Evolutionary conservation across 2,797 vertebrate genomes (phyloP), one percentile per base, ranked within the genome.

Genomic region (Dermochelys coriacea): DNA sequence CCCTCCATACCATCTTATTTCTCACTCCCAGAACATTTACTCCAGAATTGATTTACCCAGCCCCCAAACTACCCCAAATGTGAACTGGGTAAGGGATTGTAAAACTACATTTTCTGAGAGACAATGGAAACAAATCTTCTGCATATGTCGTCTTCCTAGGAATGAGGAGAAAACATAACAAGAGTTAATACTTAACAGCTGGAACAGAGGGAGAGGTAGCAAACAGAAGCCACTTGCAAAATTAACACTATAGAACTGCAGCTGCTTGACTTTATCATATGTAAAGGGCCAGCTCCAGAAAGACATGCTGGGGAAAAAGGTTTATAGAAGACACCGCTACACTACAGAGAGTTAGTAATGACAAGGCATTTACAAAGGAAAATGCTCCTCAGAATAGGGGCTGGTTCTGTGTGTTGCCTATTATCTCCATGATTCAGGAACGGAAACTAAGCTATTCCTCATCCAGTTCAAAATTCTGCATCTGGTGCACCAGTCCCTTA

Each of bases 131-230:
- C 45, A 64, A 77, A 57, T 31, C 19, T 71, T 49, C 12, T 23
- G 45, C 11, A 6, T 31, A 8, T 0, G 1, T 2, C 6, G 0
- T 12, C 34, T 3, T 2, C 0, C 0, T 4, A 29, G 29, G 61
- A 54, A 41, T n/a, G 6, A 0, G 37, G 45, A 54, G 29, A 31
- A 29, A 31, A 52, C 4, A 34, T 34, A 9, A 0, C 27, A 29
- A 79, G 8, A 0, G 55, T 59, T 8, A 8, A 14, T 0, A 3
- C 1, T 71, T 41, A 4, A 12, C 31, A 34, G 18, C n/a, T 27
- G 37, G 68, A 19, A 15, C 47, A 74, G 79, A 14, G 85, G 78
- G 1, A 41, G 37, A 34, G 8, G 2, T 2, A 19, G 52, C 0
- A 6, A 49, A 41, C 68, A 49, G 57, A 54, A 78, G 37, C 6